Evolutionary conservation across 2,888 invertebrate genomes (phyloP), one percentile per base, ranked within the genome.

Genomic region (Peribatodes rhomboidaria): DNA sequence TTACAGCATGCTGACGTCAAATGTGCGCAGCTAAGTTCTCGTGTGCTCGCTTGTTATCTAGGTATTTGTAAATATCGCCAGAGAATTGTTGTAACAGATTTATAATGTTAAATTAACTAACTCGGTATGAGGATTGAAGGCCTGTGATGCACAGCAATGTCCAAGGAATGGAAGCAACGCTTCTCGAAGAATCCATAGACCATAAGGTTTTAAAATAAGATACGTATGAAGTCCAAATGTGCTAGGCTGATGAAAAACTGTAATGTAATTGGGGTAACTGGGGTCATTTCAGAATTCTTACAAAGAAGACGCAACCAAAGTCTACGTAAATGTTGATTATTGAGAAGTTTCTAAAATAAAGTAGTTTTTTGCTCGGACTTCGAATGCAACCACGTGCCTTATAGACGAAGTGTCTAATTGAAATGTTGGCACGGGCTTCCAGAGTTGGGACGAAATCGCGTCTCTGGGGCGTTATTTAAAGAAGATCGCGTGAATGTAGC

Each of bases 391-490:
- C 89, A 88, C 89, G 89, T 90, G 88, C 79, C 62, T 70, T 68
- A 70, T 77, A 80, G 81, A 84, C 78, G 79, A 79, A 82, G 76
- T 76, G 75, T 76, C 74, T 70, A 82, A 85, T 82, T 76, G 81
- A 86, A 87, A 86, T 85, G 81, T 92, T 92, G 92, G 92, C 91
- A 92, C 85, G 78, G 49, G 66, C 70, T 74, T 70, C 67, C 70
- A 72, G 71, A 61, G 77, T 72, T 75, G 78, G 73, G 79, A 78
- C 76, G 81, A 80, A 75, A 81, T 78, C 77, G 79, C 78, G 77
- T 77, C 82, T 82, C 80, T 75, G 76, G 70, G 76, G 74, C 76
- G 85, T 85, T 92, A 92, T 92, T 91, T 90, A 88, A 85, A 89
- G 88, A 87, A 75, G 42, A 35, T 69, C 75, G 77, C 75, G 78